Base-by-base conservation (phyloP, 2,888 invertebrate genomes). In the Drosophila setosimentum region DNA sequence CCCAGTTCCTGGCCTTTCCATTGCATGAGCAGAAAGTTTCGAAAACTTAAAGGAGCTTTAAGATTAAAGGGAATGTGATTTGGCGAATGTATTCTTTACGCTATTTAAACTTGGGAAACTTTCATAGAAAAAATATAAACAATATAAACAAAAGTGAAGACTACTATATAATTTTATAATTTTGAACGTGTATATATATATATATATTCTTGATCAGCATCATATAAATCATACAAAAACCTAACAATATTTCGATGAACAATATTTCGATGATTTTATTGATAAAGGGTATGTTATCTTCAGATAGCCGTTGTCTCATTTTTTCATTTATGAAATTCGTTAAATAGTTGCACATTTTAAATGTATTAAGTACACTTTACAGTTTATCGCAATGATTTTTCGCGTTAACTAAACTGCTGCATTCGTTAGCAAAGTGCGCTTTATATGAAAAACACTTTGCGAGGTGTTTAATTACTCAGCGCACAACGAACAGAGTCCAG, bases 381-480 rank as follows among this genome's bases (percentile, higher is more conserved):
- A 21, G 8, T 8, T 24, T 24, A 21, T 16, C 16, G 24, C 45
- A 24, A 16, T 45, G 45, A 13, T 21, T 45, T 21, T 13, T 2
- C 13, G 1, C 45, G 13, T 21, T 45, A 21, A 45, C 21, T 21
- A 7, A 45, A 45, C 13, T 21, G 45, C 45, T 45, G 21, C 13
- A 42, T 32, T 33, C 48, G 13, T 49, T 37, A 2, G 35, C 35
- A 11, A 37, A 61, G 24, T n/a, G 24, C 13, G 24, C 24, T 60
- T 24, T 18, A 30, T 32, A 24, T 30, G 37, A 13, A 30, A 51
- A 66, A 51, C 29, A 33, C 13, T n/a, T 53, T 35, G 21, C 29
- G 18, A 29, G 42, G 21, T 61, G 40, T 48, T 59, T 53, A 67
- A 53, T 66, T 66, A 54, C 67, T 29, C 54, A 24, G 18, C 18